Evolutionary conservation across 2,797 vertebrate genomes (phyloP), one percentile per base, ranked within the genome.

Genomic region (Eupleurogrammus muticus): DNA sequence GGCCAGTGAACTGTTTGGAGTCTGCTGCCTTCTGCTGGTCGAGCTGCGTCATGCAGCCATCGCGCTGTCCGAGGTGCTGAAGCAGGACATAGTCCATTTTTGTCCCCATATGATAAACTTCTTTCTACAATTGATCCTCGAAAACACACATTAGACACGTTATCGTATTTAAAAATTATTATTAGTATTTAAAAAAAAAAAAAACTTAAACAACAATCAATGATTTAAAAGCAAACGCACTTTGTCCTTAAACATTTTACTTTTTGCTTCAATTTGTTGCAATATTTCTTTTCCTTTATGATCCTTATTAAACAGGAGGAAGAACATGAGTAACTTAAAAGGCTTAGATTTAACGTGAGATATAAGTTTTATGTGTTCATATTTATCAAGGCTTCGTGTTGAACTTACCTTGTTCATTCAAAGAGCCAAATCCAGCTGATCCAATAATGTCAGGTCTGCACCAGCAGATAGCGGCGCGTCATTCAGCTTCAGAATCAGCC

Each of bases 61-160:
- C 14, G 40, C 35, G 66, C 88, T 90, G 75, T 90, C 90, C 89
- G 60, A 68, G 82, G 84, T 91, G 53, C 89, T 89, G 88, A 89
- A 90, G 69, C 9, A 19, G 19, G 5, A 20, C 7, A 11, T 17
- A 55, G 1, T 23, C 16, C 28, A 14, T 42, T 14, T n/a, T 42
- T 14, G 5, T 42, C 38, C 38, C 3, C 5, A 42, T 28, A 14
- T 1, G 14, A 16, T 13, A 42, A 42, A 42, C 3, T 13, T 40
- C 12, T 14, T 40, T 42, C 14, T 16, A n/a, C 16, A 44, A 17
- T 5, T 14, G 14, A 14, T 42, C 38, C 38, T 42, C 12, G 1
- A 42, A 16, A 16, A 42, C 5, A 40, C 12, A 42, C 13, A 42
- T 42, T 16, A 16, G 28, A 28, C 28, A 28, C n/a, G n/a, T n/a